Evolutionary conservation across 2,888 invertebrate species (phyloP).

Genomic region (Silvanus unidentatus): DNA sequence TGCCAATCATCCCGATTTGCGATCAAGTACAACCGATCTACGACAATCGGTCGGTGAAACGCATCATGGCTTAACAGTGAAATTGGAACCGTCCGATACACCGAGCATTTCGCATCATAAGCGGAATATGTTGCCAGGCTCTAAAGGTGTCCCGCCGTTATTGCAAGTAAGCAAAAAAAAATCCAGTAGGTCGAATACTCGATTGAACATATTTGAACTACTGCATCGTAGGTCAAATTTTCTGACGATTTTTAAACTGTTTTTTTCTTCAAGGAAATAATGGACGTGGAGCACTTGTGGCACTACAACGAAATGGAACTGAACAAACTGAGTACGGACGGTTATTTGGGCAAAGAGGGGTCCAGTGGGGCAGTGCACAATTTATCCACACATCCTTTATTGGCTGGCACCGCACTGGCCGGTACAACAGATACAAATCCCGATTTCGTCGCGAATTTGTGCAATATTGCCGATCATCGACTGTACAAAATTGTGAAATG

Average conservation of each 20-base stretch:
- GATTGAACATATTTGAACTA: too few species aligned
- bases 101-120: conserved; percentile 25
- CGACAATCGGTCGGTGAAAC: conserved; percentile 37
- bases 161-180: conserved; percentile 54
- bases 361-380: conserved; percentile 44
- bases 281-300: conserved; percentile 95
- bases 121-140: conserved; percentile 29
- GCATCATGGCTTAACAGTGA: conserved; percentile 45
- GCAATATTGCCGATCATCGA: conserved; percentile 91
- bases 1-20: conserved; percentile 47
- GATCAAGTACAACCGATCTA: conserved; percentile 42
- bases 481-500: conserved; percentile 97
- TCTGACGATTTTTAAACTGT: too few species aligned
- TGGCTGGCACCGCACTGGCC: conserved; percentile 51
- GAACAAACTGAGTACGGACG: conserved; percentile 53
- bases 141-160: conserved; percentile 56
- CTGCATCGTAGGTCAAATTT: not conserved
- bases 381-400: conserved; percentile 50
- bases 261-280: conserved; percentile 67
- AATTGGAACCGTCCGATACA: conserved; percentile 48
- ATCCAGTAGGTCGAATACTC: too few species aligned
- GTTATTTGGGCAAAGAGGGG: conserved; percentile 40
- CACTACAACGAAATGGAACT: conserved; percentile 84
- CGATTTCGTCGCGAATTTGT: conserved; percentile 82
- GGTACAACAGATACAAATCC: conserved; percentile 61